A percentile compares a stretch with the other conserved stretches of the same genome.
Conservation (phyloP, 2,797 vertebrate species). For the Acrossocheilus fasciatus region DNA sequence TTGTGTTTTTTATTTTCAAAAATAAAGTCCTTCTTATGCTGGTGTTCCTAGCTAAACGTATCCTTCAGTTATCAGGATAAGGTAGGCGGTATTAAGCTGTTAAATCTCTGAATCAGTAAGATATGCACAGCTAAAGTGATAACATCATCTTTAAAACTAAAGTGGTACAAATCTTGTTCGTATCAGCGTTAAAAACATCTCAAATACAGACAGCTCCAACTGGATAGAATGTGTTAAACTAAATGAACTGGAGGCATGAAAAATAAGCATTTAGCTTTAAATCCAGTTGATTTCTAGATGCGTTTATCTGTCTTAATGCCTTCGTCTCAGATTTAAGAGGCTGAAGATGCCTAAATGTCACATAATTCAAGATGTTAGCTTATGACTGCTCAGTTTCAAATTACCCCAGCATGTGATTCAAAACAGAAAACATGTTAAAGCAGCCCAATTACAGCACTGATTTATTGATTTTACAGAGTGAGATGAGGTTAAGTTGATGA, state of each 20-base stretch:
- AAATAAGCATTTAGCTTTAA: slow-evolving; percentile 60
- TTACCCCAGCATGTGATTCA: slow-evolving; percentile 77
- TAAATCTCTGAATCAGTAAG: slow-evolving; percentile 45
- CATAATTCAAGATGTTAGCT: slow-evolving; percentile 83
- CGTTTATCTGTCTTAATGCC: slow-evolving; percentile 77
- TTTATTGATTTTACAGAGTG: slow-evolving; percentile 84
- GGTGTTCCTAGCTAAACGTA: neutral
- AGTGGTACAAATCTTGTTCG: slow-evolving; percentile 20
- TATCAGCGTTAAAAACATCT: slow-evolving; percentile 36
- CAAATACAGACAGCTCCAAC: slow-evolving; percentile 17
- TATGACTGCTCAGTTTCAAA: slow-evolving; percentile 81
- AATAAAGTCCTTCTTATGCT: neutral
- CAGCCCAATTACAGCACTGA: slow-evolving; percentile 83
- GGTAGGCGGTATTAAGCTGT: slow-evolving; percentile 38
- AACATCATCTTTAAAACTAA: slow-evolving; percentile 46
- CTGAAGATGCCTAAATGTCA: slow-evolving; percentile 76
- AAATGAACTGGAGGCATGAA: slow-evolving; percentile 60
- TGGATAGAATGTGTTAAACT: slow-evolving; percentile 39
- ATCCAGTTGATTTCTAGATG: slow-evolving; percentile 69
- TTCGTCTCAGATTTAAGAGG: slow-evolving; percentile 79
- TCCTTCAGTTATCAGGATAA: neutral
- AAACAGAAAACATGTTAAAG: slow-evolving; percentile 76
- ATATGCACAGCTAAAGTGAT: slow-evolving; percentile 43
- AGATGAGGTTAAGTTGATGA: slow-evolving; percentile 84
- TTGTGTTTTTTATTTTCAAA: neutral